phyloP scores from a whole-genome alignment of 2,888 invertebrate genomes.

The Idaea biselata region DNA sequence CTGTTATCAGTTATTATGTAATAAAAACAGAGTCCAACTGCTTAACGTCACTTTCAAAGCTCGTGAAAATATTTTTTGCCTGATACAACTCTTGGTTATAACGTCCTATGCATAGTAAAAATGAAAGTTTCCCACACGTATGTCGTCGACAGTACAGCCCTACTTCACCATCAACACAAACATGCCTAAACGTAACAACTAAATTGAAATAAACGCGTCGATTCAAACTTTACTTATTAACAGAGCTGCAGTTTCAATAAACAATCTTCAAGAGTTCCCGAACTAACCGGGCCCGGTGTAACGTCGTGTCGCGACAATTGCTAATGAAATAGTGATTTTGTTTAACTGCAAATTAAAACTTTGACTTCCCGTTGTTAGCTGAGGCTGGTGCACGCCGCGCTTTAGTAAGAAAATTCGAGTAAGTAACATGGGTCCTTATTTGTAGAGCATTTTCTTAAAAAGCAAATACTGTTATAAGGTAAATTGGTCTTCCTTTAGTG shows the following conservation, averaged over 20 bases:
- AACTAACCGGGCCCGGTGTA: not conserved
- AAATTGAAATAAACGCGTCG: not conserved
- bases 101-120: not conserved
- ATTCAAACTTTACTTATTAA: slow-evolving; percentile 1
- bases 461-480: not conserved
- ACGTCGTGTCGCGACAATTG: not conserved
- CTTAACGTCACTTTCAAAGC: too few species aligned
- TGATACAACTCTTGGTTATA: too few species aligned
- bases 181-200: slow-evolving; percentile 1
- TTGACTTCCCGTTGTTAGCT: not conserved
- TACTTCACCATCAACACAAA: not conserved
- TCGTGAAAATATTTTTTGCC: too few species aligned
- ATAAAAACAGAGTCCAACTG: too few species aligned
- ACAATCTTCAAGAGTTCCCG: not conserved
- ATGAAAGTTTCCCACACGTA: not conserved
- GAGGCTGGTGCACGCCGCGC: not conserved
- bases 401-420: not conserved
- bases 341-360: not conserved
- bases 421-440: not conserved
- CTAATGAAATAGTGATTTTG: not conserved
- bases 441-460: not conserved
- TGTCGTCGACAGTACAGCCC: not conserved
- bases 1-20: too few species aligned
- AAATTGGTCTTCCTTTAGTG: too few species aligned
- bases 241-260: not conserved